Conservation (phyloP, 2,888 invertebrate species). For the Calameuta idolon region DNA sequence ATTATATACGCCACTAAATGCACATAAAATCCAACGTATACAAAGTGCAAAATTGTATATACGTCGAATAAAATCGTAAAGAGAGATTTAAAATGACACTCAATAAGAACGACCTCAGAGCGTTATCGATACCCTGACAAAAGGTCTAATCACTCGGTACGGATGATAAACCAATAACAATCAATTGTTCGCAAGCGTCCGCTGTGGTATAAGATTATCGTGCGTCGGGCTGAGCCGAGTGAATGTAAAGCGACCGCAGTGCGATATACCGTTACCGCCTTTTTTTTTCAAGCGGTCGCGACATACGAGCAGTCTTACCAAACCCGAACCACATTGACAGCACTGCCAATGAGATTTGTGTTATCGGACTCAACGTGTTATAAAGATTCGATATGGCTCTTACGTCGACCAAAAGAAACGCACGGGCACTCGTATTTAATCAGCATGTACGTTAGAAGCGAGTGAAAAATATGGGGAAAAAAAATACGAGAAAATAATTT, state of each 20-base stretch:
- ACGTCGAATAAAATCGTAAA: no score
- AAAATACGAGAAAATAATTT: no score
- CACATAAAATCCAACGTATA: no score
- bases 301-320: conserved; percentile 29
- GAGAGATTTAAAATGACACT: no score
- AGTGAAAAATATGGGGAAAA: no score
- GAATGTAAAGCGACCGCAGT: conserved; percentile 24
- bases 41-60: no score
- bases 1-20: no score
- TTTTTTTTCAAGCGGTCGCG: conserved; percentile 26
- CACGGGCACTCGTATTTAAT: no score
- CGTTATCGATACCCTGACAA: no score
- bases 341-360: neutral
- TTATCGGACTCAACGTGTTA: neutral
- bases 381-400: neutral
- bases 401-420: no score
- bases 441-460: no score
- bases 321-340: conserved; percentile 21
- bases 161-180: neutral
- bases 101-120: no score
- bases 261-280: conserved; percentile 22
- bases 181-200: conserved; percentile 1
- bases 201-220: neutral
- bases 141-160: neutral
- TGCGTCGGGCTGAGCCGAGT: neutral